These are phyloP conservation scores for Triplophysa siluroides DNA, from an alignment of 2,113 vertebrate species.

Conservation along the genomic window DNA sequence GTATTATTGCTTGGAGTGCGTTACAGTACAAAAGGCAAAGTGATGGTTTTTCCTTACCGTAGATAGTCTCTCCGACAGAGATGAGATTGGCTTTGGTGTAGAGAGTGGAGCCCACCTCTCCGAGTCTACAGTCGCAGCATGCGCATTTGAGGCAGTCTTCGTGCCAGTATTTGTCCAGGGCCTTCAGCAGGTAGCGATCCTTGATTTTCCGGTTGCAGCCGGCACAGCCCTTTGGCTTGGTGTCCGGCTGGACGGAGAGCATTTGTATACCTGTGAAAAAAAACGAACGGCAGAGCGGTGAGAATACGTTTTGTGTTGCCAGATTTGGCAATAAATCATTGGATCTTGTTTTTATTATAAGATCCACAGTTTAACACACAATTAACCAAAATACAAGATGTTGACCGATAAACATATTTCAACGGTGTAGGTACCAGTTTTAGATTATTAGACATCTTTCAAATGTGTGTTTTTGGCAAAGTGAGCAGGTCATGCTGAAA, in stretches of 20 bases:
- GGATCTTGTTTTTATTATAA: neutral
- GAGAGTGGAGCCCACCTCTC: conserved; percentile 97
- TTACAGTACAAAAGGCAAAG: neutral
- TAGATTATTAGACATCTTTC: no score
- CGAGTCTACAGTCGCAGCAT: conserved; percentile 95
- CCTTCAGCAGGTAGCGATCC: conserved; percentile 97
- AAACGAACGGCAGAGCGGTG: neutral
- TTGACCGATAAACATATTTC: no score
- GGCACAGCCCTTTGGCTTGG: conserved; percentile 99
- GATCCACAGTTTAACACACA: neutral
- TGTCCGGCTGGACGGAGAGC: conserved; percentile 99
- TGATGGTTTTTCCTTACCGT: conserved; percentile 77
- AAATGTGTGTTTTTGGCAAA: no score
- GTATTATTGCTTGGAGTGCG: neutral
- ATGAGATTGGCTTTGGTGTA: conserved; percentile 99
- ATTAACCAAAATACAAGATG: no score
- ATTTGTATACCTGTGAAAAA: conserved; percentile 92
- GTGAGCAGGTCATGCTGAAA: no score
- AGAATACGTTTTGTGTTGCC: neutral
- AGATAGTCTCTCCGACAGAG: conserved; percentile 96
- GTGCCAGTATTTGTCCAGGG: conserved; percentile 98
- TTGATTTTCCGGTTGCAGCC: conserved; percentile 99
- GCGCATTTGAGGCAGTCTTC: conserved; percentile 98
- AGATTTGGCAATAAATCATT: neutral
- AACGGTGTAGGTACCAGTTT: no score